Percentiles rank a stretch among this genome's conserved stretches.
phyloP scores from a whole-genome alignment of 2,888 invertebrate species.

The Magallana nippona region DNA sequence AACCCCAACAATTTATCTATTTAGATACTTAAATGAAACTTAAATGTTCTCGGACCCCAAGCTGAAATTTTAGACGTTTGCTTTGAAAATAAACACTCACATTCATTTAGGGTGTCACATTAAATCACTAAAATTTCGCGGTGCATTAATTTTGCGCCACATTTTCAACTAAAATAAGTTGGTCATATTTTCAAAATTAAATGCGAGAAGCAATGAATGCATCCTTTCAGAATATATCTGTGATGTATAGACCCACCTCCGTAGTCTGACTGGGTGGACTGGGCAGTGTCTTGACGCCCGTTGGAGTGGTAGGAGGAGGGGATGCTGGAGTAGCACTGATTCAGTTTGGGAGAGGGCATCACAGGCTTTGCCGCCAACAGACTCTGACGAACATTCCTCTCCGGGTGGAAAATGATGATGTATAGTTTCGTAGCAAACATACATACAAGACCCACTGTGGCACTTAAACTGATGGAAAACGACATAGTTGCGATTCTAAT shows the following conservation, averaged over 20 bases:
- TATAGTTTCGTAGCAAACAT: slow-evolving; percentile 96
- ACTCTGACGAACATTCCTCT: slow-evolving; percentile 90
- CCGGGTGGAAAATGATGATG: slow-evolving; percentile 93
- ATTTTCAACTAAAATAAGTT: no score
- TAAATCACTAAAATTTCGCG: no score
- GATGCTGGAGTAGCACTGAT: slow-evolving; percentile 65
- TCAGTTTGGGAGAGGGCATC: slow-evolving; percentile 49
- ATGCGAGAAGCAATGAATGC: no score
- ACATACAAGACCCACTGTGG: slow-evolving; percentile 95
- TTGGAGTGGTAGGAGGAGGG: not conserved
- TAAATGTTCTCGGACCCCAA: no score
- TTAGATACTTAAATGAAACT: no score
- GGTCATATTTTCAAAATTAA: no score
- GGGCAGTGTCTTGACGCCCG: slow-evolving; percentile 11
- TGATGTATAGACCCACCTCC: slow-evolving; percentile 24
- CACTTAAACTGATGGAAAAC: slow-evolving; percentile 95
- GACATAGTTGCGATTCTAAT: slow-evolving; percentile 96
- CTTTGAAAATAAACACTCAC: no score
- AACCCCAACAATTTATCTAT: no score
- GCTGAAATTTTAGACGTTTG: no score
- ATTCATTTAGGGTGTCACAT: no score
- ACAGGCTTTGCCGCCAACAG: slow-evolving; percentile 75
- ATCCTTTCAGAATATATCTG: not conserved
- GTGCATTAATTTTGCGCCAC: no score
- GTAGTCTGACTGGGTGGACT: slow-evolving; percentile 74